phyloP scores from a whole-genome alignment of 2,797 vertebrate genomes.

The Acanthurus leucopareius region DNA sequence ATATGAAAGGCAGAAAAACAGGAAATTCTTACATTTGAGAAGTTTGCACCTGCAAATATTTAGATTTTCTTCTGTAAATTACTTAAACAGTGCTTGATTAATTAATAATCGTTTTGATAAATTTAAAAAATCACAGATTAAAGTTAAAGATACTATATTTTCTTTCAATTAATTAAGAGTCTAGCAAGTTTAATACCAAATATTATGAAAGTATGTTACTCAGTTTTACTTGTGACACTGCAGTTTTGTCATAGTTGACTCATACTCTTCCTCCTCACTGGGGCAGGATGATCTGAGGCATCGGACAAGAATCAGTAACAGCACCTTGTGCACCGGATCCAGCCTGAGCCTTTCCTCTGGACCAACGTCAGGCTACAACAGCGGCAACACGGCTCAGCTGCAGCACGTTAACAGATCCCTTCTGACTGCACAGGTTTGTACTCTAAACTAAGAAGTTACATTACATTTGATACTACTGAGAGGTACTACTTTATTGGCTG shows the following conservation, averaged over 20 bases:
- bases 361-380: constrained; percentile 96
- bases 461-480: no score
- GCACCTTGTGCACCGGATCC: constrained; percentile 92
- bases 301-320: constrained; percentile 88
- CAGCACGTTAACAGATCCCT: constrained; percentile 65
- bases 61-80: no score
- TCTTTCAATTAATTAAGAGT: no score
- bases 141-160: no score
- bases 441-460: background rate
- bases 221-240: accelerated
- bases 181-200: background rate
- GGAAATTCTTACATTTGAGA: background rate
- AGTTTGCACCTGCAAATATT: no score
- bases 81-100: no score
- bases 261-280: background rate
- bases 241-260: background rate
- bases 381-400: constrained; percentile 85
- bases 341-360: constrained; percentile 94
- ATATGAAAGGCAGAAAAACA: background rate
- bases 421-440: constrained; percentile 70
- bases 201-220: background rate
- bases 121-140: no score
- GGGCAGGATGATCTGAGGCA: constrained; percentile 91
- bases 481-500: no score
- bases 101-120: no score